Evolutionary conservation across 2,888 invertebrate species (phyloP), one percentile per base, ranked within the genome.

Genomic region (Heliconius hortense): DNA sequence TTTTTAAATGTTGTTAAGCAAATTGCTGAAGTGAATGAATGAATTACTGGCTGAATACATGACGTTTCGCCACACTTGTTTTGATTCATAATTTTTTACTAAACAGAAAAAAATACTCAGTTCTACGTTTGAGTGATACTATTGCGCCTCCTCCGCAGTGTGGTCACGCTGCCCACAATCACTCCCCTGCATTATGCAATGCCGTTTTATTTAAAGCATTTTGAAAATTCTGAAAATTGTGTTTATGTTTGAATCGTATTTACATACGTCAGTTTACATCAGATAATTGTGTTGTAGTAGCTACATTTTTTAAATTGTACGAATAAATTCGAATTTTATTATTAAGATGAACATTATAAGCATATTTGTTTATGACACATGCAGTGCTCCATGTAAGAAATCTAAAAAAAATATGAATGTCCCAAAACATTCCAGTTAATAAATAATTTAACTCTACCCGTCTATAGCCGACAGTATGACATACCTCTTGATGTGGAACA

Each of bases 61-160:
- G 78, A 70, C 64, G 76, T 70, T 69, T 69, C 74, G 75, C 68
- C 70, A 72, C 48, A 48, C 15, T 66, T 76, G 74, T 72, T 69
- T 39, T 39, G 73, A 69, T 73, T 76, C 62, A 70, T 73, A 75
- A 63, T 63, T 68, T 68, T 73, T 73, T 76, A 70, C 39, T 26
- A 35, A 70, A 56, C 24, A 56, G 56, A 64, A 53, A 39, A 48
- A 53, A 31, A 35, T 35, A 56, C 69, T 48, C 56, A 24, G 39
- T n/a, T 48, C 18, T 74, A 35, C 70, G 48, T 74, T 74, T 70
- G 74, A 74, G 74, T 74, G 74, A 74, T 64, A 63, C 39, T 70
- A 74, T 70, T 70, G 56, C 69, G 5, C 53, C 43, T 69, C 24
- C 63, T 62, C 39, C 35, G 24, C 59, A n/a, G 59, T 24, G 31